A percentile compares a stretch with the other conserved stretches of the same genome.
phyloP scores from a whole-genome alignment of 2,888 invertebrate species.

The Prenolepis imparis region DNA sequence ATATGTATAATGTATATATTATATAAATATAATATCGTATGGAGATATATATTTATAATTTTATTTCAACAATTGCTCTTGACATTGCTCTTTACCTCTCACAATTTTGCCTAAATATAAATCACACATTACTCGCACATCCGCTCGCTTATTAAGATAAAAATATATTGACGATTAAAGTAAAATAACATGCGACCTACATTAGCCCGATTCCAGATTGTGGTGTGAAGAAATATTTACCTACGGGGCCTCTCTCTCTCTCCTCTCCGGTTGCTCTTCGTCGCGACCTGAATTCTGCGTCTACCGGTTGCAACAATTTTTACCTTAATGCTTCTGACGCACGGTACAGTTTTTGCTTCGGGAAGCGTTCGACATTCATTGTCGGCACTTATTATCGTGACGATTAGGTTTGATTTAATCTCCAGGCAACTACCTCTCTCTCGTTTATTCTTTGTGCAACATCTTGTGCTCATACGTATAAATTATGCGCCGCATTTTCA shows the following conservation, averaged over 20 bases:
- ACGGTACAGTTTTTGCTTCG: slow-evolving; percentile 30
- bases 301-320: slow-evolving; percentile 44
- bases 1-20: background rate
- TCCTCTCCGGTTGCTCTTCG: slow-evolving; percentile 34
- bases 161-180: slow-evolving; percentile 40
- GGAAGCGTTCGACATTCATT: slow-evolving; percentile 44
- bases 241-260: slow-evolving; percentile 36
- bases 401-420: slow-evolving; percentile 25
- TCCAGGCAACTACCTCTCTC: background rate
- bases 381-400: slow-evolving; percentile 47
- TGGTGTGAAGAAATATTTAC: slow-evolving; percentile 53
- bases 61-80: background rate
- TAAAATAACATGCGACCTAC: slow-evolving; percentile 50
- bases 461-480: slow-evolving; percentile 22
- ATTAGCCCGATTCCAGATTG: slow-evolving; percentile 53
- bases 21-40: too few species aligned
- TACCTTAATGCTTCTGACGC: slow-evolving; percentile 29
- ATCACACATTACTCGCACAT: background rate
- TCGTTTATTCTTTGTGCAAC: slow-evolving; percentile 15
- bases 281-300: slow-evolving; percentile 47
- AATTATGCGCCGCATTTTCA: slow-evolving; percentile 42
- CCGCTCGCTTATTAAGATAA: slow-evolving; percentile 19
- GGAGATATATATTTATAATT: background rate
- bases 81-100: background rate
- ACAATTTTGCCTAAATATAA: background rate